A percentile compares a stretch with the other conserved stretches of the same genome.
Evolutionary conservation across 2,797 vertebrate genomes (phyloP).

Genomic region (Poecilia velifera): DNA sequence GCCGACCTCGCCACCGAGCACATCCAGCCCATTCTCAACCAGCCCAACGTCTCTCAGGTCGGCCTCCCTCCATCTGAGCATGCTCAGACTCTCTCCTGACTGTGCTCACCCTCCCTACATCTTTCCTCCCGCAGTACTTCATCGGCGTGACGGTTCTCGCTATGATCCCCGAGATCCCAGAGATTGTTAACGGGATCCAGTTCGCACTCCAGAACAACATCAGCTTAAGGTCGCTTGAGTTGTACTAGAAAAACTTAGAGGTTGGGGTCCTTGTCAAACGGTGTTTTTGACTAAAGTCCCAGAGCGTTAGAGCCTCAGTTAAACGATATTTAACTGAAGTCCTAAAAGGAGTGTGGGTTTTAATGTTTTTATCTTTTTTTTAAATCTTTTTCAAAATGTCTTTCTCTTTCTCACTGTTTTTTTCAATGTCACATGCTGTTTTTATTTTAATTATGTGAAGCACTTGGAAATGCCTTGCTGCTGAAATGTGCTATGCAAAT

Average conservation of each 20-base stretch:
- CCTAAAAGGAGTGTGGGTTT: too few species aligned
- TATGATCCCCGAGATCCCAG: slow-evolving; percentile 90
- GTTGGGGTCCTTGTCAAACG: too few species aligned
- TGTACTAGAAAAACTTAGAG: background rate
- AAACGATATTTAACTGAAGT: too few species aligned
- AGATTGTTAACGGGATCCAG: slow-evolving; percentile 92
- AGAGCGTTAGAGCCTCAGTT: too few species aligned
- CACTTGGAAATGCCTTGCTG: too few species aligned
- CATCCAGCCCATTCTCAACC: slow-evolving; percentile 88
- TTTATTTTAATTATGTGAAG: too few species aligned
- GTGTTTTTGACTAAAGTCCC: too few species aligned
- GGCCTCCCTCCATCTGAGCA: background rate
- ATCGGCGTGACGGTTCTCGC: slow-evolving; percentile 89
- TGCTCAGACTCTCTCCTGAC: background rate
- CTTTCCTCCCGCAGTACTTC: slow-evolving; percentile 82
- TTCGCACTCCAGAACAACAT: slow-evolving; percentile 92
- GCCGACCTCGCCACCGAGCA: slow-evolving; percentile 89
- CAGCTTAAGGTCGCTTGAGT: slow-evolving; percentile 84
- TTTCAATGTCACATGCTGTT: too few species aligned
- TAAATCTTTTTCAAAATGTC: too few species aligned
- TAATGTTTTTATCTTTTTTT: too few species aligned
- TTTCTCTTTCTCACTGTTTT: too few species aligned
- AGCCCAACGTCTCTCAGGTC: slow-evolving; percentile 88
- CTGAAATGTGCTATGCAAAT: too few species aligned
- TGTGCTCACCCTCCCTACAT: background rate